These are phyloP conservation scores for Psilopogon haemacephalus DNA, from an alignment of 2,113 vertebrate genomes.

Conservation along the genomic window DNA sequence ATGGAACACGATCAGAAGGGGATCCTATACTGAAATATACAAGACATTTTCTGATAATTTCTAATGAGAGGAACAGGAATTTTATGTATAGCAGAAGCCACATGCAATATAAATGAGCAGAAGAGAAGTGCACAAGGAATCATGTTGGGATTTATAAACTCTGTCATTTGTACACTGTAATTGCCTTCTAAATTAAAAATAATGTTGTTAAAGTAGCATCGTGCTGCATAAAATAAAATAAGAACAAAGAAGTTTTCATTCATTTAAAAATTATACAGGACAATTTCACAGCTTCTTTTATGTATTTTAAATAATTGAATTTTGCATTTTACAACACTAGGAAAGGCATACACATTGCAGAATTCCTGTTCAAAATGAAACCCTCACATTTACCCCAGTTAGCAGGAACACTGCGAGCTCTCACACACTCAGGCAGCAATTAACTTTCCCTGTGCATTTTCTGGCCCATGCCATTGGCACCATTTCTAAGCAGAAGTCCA, in stretches of 20 bases:
- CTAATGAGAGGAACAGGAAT: neutral
- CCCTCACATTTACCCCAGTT: neutral
- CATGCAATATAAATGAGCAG: neutral
- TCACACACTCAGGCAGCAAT: neutral
- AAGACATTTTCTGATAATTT: neutral
- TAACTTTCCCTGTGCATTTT: neutral
- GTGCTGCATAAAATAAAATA: neutral
- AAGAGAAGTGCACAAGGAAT: neutral
- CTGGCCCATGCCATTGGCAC: neutral
- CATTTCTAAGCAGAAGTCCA: neutral
- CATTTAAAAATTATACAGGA: neutral
- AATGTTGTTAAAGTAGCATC: neutral
- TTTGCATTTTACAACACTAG: neutral
- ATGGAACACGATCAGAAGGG: neutral
- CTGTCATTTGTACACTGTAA: neutral
- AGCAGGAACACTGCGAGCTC: neutral
- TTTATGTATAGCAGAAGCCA: neutral
- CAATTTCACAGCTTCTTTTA: neutral
- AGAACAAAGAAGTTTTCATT: neutral
- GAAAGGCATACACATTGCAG: neutral
- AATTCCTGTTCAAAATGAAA: neutral
- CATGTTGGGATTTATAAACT: neutral
- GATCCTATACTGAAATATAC: neutral
- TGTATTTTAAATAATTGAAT: neutral
- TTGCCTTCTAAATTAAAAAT: constrained; percentile 4